These are phyloP conservation scores for Diachasma alloeum DNA, from an alignment of 1,140 invertebrate species.

Conservation along the genomic window DNA sequence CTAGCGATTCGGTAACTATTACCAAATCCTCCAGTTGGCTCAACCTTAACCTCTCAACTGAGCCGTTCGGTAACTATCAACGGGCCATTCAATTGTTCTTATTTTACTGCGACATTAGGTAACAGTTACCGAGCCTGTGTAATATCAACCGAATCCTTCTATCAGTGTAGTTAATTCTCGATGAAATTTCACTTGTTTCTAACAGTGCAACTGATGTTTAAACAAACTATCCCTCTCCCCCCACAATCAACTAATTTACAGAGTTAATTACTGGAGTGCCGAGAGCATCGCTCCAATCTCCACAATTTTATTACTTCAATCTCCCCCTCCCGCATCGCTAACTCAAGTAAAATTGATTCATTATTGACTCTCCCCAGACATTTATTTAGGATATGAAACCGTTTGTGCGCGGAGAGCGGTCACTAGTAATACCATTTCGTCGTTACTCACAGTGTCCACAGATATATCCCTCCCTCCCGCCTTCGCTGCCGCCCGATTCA, in stretches of 20 bases:
- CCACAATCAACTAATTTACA: background rate
- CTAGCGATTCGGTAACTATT: no score
- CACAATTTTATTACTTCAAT: background rate
- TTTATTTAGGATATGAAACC: background rate
- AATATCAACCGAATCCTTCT: no score
- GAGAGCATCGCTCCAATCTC: background rate
- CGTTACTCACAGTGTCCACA: background rate
- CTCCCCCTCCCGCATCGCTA: background rate
- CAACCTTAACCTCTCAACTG: no score
- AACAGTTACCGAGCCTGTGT: no score
- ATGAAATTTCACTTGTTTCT: background rate
- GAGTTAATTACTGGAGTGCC: background rate
- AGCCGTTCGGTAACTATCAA: no score
- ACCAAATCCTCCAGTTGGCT: no score
- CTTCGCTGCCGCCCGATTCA: background rate
- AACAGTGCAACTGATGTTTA: background rate
- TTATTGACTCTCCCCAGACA: slow-evolving; percentile 1
- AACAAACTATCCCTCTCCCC: no score
- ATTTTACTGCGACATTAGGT: no score
- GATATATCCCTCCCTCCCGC: background rate
- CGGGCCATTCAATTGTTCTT: no score
- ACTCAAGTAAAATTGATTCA: background rate
- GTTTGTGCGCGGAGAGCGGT: background rate
- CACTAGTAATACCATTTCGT: background rate
- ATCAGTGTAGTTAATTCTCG: no score